Conservation (phyloP, 2,888 invertebrate genomes). For the Scaptomyza flava region DNA sequence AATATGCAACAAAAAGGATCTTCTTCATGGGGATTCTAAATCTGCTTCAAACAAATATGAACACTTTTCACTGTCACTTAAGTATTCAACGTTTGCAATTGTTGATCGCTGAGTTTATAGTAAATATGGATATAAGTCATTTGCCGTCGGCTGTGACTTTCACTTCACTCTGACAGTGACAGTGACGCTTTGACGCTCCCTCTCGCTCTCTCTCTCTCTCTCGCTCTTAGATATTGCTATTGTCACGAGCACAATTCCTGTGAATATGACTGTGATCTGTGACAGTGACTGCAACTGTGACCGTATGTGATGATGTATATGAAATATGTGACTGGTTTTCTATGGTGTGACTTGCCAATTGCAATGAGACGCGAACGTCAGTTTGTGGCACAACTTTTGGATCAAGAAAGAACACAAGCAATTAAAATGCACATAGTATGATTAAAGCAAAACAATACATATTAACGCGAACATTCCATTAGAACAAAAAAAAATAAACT, state of each 20-base stretch:
- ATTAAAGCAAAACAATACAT: constrained; percentile 39
- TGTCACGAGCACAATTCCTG: constrained; percentile 1
- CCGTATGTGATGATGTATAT: background rate
- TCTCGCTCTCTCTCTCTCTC: background rate
- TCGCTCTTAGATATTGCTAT: background rate
- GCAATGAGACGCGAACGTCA: constrained; percentile 12
- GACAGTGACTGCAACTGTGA: constrained; percentile 1
- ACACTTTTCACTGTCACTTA: constrained; percentile 36
- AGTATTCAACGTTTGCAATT: constrained; percentile 7
- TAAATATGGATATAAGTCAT: background rate
- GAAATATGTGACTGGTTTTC: background rate
- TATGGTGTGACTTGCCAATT: constrained; percentile 12
- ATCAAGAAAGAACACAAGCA: constrained; percentile 15
- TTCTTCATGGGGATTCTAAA: constrained; percentile 1
- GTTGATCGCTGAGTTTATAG: constrained; percentile 9
- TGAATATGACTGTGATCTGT: constrained; percentile 2
- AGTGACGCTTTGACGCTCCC: background rate
- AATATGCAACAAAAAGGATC: constrained; percentile 63
- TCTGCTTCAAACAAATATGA: background rate
- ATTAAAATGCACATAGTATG: constrained; percentile 12
- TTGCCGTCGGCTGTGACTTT: constrained; percentile 20
- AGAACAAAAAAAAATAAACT: constrained; percentile 11
- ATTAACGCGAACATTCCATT: constrained; percentile 18
- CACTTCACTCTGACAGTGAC: constrained; percentile 2
- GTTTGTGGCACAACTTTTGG: constrained; percentile 9